A percentile compares a stretch with the other conserved stretches of the same genome.
Evolutionary conservation across 2,888 invertebrate genomes (phyloP).

Genomic region (Elysia crispata): DNA sequence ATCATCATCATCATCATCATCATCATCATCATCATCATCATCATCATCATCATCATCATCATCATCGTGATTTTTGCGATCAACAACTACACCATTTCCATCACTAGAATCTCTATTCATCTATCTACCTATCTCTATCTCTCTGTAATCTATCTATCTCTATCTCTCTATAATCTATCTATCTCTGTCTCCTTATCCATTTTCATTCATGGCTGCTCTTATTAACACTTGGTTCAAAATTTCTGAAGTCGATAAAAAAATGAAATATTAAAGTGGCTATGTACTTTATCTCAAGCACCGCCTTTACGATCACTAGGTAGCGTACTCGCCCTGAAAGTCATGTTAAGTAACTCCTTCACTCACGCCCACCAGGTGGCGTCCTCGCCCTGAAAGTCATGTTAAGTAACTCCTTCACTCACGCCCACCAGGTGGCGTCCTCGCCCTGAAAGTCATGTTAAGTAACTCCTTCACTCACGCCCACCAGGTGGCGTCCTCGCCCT

Average conservation of each 20-base stretch:
- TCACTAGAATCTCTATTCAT: not conserved
- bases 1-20: not conserved
- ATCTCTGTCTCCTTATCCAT: no score
- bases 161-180: no score
- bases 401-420: not conserved
- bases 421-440: not conserved
- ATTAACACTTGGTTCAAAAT: no score
- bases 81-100: not conserved
- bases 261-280: no score
- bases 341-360: not conserved
- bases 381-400: not conserved
- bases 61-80: not conserved
- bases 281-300: not conserved
- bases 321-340: no score
- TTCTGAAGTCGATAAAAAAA: no score
- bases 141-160: not conserved
- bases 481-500: conserved; percentile 57
- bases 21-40: not conserved
- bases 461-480: not conserved
- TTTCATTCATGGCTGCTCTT: no score
- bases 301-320: not conserved
- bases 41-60: not conserved
- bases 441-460: not conserved
- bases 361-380: not conserved
- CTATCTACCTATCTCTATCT: not conserved